Percentiles rank a stretch among this genome's conserved stretches.
These are phyloP conservation scores for Pelobates cultripes DNA, from an alignment of 2,797 vertebrate species.

Conservation along the genomic window DNA sequence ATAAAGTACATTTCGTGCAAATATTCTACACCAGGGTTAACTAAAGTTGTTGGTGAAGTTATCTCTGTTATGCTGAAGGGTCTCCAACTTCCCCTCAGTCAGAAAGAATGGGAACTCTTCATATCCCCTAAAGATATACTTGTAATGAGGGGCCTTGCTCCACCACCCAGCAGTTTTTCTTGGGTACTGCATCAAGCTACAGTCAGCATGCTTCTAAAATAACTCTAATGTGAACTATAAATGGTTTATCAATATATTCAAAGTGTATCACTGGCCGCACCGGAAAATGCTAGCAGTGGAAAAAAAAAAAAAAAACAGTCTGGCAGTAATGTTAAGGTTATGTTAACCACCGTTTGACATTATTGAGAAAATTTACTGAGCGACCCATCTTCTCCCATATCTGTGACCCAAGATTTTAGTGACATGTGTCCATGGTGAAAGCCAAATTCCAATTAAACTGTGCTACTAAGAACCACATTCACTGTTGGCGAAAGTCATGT, in stretches of 20 bases:
- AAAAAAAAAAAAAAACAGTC: background rate
- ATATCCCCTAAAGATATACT: background rate
- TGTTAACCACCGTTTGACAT: constrained; percentile 16
- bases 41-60: too few relatives aligned
- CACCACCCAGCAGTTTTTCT: background rate
- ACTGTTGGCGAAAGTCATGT: background rate
- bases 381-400: background rate
- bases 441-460: background rate
- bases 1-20: too few relatives aligned
- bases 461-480: constrained; percentile 22
- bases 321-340: background rate
- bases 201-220: constrained; percentile 13
- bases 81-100: too few relatives aligned
- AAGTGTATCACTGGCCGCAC: background rate
- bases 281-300: constrained; percentile 14
- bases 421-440: background rate
- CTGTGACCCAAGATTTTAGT: constrained; percentile 20
- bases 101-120: too few relatives aligned
- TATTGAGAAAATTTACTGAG: constrained; percentile 4
- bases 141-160: background rate
- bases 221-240: constrained; percentile 29
- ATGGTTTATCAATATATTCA: constrained; percentile 11
- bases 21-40: too few relatives aligned
- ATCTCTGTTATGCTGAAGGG: too few relatives aligned
- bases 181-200: background rate